Evolutionary conservation across 2,797 vertebrate genomes (phyloP).

Genomic region (Atherinosoma microstoma): DNA sequence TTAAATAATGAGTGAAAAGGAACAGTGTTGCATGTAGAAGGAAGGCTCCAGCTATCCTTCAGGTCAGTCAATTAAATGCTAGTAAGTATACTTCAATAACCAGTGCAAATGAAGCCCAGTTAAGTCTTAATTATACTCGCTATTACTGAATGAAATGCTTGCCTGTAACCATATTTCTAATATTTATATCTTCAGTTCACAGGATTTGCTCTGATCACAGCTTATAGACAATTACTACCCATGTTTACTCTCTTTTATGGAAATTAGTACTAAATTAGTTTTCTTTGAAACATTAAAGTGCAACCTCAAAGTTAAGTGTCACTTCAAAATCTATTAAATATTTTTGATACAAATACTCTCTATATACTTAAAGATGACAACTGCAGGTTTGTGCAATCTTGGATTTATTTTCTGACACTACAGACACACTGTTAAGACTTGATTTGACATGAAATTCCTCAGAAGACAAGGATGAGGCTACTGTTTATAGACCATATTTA

Average conservation of each 20-base stretch:
- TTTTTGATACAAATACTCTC: background rate
- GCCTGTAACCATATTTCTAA: background rate
- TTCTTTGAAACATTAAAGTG: background rate
- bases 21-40: background rate
- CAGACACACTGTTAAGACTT: constrained; percentile 70
- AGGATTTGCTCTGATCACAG: background rate
- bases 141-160: background rate
- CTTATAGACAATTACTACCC: background rate
- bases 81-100: background rate
- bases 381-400: constrained; percentile 60
- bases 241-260: background rate
- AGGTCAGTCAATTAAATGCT: background rate
- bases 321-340: background rate
- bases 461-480: constrained; percentile 57
- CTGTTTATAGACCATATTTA: constrained; percentile 55
- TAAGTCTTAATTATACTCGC: background rate
- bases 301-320: too few species aligned
- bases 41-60: too few species aligned
- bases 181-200: background rate
- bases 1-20: background rate
- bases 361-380: constrained; percentile 28
- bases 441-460: constrained; percentile 46
- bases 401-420: constrained; percentile 71
- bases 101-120: background rate
- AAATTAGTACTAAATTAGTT: background rate